phyloP scores from a whole-genome alignment of 2,888 invertebrate genomes.

The Erannis defoliaria region DNA sequence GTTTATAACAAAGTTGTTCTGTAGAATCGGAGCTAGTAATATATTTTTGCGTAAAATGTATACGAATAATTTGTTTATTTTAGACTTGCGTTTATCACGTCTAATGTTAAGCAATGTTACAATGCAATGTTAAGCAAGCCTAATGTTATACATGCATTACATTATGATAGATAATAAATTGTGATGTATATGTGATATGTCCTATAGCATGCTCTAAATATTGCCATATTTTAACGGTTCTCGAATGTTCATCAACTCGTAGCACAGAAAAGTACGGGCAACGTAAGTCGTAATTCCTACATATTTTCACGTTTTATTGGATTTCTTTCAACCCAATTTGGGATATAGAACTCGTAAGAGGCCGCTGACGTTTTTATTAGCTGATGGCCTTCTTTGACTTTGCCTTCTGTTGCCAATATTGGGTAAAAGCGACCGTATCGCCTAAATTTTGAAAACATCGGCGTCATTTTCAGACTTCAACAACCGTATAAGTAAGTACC shows the following conservation, averaged over 20 bases:
- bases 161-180: too few species aligned
- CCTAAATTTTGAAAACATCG: not conserved
- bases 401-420: constrained; percentile 1
- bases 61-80: too few species aligned
- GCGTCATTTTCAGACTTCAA: not conserved
- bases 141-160: too few species aligned
- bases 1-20: too few species aligned
- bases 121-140: too few species aligned
- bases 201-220: not conserved
- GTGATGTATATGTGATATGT: too few species aligned
- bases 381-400: constrained; percentile 7
- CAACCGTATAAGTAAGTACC: too few species aligned
- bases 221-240: not conserved
- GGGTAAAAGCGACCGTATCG: not conserved
- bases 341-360: constrained; percentile 13
- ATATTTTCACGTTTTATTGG: constrained; percentile 18
- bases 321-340: constrained; percentile 13
- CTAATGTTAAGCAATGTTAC: too few species aligned
- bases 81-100: too few species aligned
- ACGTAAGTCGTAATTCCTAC: constrained; percentile 13
- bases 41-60: too few species aligned
- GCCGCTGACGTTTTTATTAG: constrained; percentile 16
- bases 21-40: too few species aligned
- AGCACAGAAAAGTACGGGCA: not conserved
- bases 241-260: constrained; percentile 1